phyloP scores from a whole-genome alignment of 2,888 invertebrate genomes.

The Oscheius sp. region DNA sequence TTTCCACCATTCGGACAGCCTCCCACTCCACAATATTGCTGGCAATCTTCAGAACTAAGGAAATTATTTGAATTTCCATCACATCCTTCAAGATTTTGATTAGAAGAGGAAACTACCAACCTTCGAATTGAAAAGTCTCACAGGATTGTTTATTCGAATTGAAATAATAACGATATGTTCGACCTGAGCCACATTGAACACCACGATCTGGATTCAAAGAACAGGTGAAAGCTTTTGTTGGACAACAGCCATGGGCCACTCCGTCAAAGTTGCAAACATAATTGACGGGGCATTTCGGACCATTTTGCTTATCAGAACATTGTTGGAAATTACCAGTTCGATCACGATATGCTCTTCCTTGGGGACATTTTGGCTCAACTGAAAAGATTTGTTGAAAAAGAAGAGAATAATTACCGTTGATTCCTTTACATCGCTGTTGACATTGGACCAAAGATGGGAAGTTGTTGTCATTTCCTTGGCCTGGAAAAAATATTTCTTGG shows the following conservation, averaged over 20 bases:
- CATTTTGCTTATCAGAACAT: slow-evolving; percentile 57
- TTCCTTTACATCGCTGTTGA: slow-evolving; percentile 61
- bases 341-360: slow-evolving; percentile 64
- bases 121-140: slow-evolving; percentile 65
- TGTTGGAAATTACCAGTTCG: slow-evolving; percentile 57
- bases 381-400: slow-evolving; percentile 29
- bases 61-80: slow-evolving; percentile 67
- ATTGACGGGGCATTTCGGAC: slow-evolving; percentile 61
- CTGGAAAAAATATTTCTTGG: slow-evolving; percentile 27
- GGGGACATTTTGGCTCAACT: slow-evolving; percentile 66
- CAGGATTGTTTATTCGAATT: slow-evolving; percentile 64
- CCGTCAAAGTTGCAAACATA: slow-evolving; percentile 60
- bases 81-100: too few relatives aligned
- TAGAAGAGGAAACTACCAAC: too few relatives aligned
- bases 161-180: slow-evolving; percentile 60
- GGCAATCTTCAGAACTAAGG: slow-evolving; percentile 59
- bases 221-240: slow-evolving; percentile 63
- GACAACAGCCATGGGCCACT: slow-evolving; percentile 58
- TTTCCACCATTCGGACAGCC: slow-evolving; percentile 68
- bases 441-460: slow-evolving; percentile 59
- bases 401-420: slow-evolving; percentile 44
- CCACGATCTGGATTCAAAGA: slow-evolving; percentile 63
- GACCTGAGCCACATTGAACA: slow-evolving; percentile 63
- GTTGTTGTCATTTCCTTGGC: slow-evolving; percentile 64
- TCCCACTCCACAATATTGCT: slow-evolving; percentile 66